Evolutionary conservation across 2,797 vertebrate genomes (phyloP), one percentile per base, ranked within the genome.

Genomic region (Microctenopoma steveboyesi): DNA sequence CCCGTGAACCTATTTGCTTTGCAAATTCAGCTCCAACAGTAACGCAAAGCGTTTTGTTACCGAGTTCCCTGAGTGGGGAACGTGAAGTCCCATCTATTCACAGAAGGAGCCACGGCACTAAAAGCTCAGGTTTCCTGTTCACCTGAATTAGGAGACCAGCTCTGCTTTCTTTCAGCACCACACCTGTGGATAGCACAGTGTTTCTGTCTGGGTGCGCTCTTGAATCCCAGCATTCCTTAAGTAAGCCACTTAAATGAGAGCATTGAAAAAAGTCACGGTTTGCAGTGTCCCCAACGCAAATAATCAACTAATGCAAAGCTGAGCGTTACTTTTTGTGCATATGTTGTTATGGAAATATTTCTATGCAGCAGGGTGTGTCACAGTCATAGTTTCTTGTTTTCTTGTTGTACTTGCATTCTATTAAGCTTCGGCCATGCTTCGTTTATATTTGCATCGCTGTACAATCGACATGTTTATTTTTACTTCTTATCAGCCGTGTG

Each of bases 1-100:
- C 56, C 67, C 69, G 74, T 70, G 55, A 77, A 63, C 62, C 62
- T 25, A 85, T 89, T 89, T 91, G 86, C 68, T 86, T 86, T 88
- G 88, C 81, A 87, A 89, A 90, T 88, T 69, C 45, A 18, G 1
- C 69, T 50, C 67, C 72, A 74, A 58, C 83, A 51, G 86, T 70
- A 82, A 83, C 45, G 64, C 49, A 7, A 55, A 16, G 45, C 57
- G 37, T 77, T 66, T 79, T 73, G 69, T 74, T 66, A 18, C 66
- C 35, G 47, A 28, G 55, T 54, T 64, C 40, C 68, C 48, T 6
- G 35, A 72, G 52, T 27, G 25, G 68, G 52, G 33, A 51, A 69
- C 52, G 49, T 46, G 53, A 43, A 64, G 64, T 58, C 49, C 25
- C 5, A 0, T 37, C 46, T 63, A 18, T 54, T 64, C 50, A 48